A percentile compares a stretch with the other conserved stretches of the same genome.
These are phyloP conservation scores for Tauraco erythrolophus DNA, from an alignment of 2,113 vertebrate genomes.

Conservation along the genomic window DNA sequence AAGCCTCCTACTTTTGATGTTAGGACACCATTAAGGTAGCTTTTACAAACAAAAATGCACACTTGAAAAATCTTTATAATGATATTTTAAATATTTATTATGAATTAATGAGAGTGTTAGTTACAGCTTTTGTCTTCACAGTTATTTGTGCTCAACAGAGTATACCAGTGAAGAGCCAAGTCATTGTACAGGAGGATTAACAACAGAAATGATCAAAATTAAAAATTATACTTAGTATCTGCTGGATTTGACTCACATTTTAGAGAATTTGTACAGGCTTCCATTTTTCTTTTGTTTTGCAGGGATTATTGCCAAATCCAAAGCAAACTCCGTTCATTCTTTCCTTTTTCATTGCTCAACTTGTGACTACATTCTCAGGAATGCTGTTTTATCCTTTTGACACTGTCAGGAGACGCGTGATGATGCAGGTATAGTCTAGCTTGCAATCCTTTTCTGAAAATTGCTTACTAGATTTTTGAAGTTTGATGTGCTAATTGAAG, in stretches of 20 bases:
- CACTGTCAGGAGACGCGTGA: conserved; percentile 61
- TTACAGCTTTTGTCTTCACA: background rate
- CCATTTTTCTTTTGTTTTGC: background rate
- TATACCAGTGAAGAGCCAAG: background rate
- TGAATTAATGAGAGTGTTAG: background rate
- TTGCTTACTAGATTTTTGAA: background rate
- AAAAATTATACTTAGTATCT: background rate
- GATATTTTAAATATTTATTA: background rate
- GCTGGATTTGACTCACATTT: background rate
- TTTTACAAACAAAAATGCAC: background rate
- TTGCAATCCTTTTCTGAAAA: background rate
- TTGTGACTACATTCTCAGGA: conserved; percentile 65
- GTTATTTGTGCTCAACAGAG: background rate
- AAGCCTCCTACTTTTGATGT: conserved; percentile 66
- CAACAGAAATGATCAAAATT: background rate
- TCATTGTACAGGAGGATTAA: background rate
- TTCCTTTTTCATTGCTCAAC: conserved; percentile 68
- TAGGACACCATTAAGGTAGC: conserved; percentile 64
- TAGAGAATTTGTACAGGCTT: background rate
- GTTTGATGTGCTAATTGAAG: background rate
- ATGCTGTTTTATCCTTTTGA: conserved; percentile 72
- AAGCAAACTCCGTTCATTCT: conserved; percentile 61
- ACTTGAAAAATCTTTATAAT: background rate
- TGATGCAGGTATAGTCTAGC: conserved; percentile 64
- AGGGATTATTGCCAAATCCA: conserved; percentile 68